Percentiles rank a stretch among this genome's conserved stretches.
Conservation (phyloP, 2,113 vertebrate genomes). For the Tympanuchus pallidicinctus region DNA sequence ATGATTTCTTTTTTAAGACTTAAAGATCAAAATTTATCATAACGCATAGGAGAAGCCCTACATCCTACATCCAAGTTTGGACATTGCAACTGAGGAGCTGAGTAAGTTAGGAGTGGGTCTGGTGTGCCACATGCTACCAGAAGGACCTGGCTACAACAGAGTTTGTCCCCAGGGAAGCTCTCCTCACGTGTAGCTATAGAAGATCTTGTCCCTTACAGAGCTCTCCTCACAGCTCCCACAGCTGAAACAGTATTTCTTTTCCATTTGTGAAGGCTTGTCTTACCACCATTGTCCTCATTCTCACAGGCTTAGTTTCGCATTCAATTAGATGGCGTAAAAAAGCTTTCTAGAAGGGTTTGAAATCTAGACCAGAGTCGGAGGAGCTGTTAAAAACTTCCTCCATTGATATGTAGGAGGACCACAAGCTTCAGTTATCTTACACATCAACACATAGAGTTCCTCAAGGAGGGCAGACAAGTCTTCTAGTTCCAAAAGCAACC, state of each 20-base stretch:
- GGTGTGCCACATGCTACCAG: not conserved
- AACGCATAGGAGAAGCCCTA: not conserved
- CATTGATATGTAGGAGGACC: not conserved
- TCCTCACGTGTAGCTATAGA: accelerated
- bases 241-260: not conserved
- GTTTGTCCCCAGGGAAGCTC: not conserved
- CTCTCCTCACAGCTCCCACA: not conserved
- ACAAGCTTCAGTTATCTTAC: not conserved
- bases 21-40: not conserved
- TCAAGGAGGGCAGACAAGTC: not conserved
- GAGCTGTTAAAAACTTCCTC: not conserved
- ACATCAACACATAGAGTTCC: not conserved
- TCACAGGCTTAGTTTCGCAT: not conserved
- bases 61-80: not conserved
- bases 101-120: not conserved
- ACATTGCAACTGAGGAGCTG: not conserved
- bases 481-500: not conserved
- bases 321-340: not conserved
- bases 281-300: not conserved
- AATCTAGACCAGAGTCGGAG: not conserved
- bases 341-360: not conserved
- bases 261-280: not conserved
- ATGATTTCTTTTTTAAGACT: not conserved
- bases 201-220: not conserved
- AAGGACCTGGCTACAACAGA: accelerated